phyloP scores from a whole-genome alignment of 2,797 vertebrate species.

The Cyclopterus lumpus region DNA sequence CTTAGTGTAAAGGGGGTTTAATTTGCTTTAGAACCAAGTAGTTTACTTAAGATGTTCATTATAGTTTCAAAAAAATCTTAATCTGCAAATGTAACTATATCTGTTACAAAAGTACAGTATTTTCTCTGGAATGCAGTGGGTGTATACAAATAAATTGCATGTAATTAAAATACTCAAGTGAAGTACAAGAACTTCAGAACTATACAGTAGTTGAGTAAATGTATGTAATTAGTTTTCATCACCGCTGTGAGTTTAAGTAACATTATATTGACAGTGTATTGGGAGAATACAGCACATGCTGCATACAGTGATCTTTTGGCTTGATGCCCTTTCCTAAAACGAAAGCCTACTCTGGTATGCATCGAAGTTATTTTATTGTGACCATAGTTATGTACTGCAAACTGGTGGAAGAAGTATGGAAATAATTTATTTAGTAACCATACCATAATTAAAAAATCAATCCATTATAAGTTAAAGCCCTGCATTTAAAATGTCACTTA shows the following conservation, averaged over 20 bases:
- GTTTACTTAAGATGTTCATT: not conserved
- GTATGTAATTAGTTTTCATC: not conserved
- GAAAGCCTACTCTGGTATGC: not conserved
- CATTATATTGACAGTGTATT: not conserved
- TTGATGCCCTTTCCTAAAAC: not conserved
- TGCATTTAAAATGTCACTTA: too few species aligned
- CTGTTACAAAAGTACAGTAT: not conserved
- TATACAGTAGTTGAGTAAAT: not conserved
- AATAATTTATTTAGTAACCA: not conserved
- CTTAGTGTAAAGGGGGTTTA: too few species aligned
- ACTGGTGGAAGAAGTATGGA: not conserved
- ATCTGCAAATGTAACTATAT: not conserved
- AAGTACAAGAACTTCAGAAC: not conserved
- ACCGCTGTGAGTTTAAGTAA: not conserved
- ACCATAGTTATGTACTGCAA: not conserved
- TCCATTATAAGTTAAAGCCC: too few species aligned
- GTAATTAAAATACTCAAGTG: not conserved
- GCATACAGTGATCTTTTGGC: not conserved
- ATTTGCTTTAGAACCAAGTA: not conserved
- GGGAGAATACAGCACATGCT: not conserved
- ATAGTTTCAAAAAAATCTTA: not conserved
- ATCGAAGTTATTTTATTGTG: too few species aligned
- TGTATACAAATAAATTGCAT: not conserved
- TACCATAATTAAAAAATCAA: not conserved
- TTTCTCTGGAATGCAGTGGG: not conserved